Base-by-base conservation (phyloP, 2,797 vertebrate species). In the Ispidina lecontei region DNA sequence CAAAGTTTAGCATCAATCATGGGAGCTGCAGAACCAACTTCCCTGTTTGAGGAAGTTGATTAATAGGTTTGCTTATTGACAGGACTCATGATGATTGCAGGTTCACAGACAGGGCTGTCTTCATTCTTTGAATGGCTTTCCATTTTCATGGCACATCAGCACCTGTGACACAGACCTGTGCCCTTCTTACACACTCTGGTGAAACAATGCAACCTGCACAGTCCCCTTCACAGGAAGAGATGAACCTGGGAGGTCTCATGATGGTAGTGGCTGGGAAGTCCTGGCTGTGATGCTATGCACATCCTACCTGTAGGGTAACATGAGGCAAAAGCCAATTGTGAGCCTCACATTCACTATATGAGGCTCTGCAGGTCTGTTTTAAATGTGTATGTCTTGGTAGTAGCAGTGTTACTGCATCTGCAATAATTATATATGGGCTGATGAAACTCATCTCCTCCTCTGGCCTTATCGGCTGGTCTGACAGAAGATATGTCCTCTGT, bases 121-220 rank as follows among this genome's bases (percentile, higher is more conserved):
- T 33, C 33, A 33, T 33, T 83, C 56, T 73, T 80, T 54, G 28
- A 70, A 70, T 6, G 22, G 8, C 5, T 79, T 67, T 77, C 17
- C 13, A 20, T 69, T 73, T 52, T 12, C 18, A 3, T 22, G 47
- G 31, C 56, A n/a, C 19, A 28, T 13, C 49, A 83, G 46, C 58
- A 71, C 25, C 70, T 83, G 49, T 44, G 28, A 25, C 9, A 9
- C 5, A 49, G 22, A 12, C 4, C 49, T 28, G 31, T n/a, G 14
- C 4, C 15, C 14, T 12, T 37, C 12, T 43, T 49, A n/a, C 58
- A 25, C 21, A 4, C 12, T 1, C 5, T 13, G 22, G 22, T 70
- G 76, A 39, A 68, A 21, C 4, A 1, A 1, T 0, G 0, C 8
- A 21, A 37, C 28, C 41, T 64, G 14, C 44, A 25, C 0, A 1